phyloP scores from a whole-genome alignment of 1,140 invertebrate genomes.

The Cydia pomonella region DNA sequence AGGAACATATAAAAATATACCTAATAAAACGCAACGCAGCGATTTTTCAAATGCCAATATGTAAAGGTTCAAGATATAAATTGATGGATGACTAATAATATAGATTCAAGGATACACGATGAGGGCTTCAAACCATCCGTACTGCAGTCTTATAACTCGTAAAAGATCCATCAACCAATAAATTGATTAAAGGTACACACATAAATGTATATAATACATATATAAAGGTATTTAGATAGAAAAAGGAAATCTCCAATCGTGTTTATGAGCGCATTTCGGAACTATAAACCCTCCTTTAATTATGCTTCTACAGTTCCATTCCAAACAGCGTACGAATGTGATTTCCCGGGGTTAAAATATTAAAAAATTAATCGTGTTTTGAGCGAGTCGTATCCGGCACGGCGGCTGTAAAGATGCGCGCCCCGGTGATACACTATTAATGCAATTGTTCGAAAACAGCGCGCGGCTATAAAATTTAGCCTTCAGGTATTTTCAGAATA shows the following conservation, averaged over 20 bases:
- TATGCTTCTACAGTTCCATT: conserved; percentile 42
- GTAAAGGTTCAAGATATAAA: too few relatives aligned
- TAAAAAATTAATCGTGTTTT: conserved; percentile 72
- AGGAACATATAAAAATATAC: too few relatives aligned
- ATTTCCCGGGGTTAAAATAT: conserved; percentile 61
- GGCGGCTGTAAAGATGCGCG: conserved; percentile 63
- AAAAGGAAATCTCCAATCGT: conserved; percentile 1
- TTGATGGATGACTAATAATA: too few relatives aligned
- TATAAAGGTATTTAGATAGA: too few relatives aligned
- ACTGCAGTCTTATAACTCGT: too few relatives aligned
- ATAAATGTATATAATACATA: too few relatives aligned
- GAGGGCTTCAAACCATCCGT: too few relatives aligned
- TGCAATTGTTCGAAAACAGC: conserved; percentile 77
- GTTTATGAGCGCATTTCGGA: conserved; percentile 16
- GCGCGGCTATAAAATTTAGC: conserved; percentile 74
- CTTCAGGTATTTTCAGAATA: conserved; percentile 68
- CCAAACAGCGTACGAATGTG: conserved; percentile 44
- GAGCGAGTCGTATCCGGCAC: conserved; percentile 43
- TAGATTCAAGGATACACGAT: too few relatives aligned
- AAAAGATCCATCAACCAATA: too few relatives aligned
- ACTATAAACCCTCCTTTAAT: conserved; percentile 42
- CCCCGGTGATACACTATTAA: conserved; percentile 75
- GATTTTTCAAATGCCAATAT: too few relatives aligned
- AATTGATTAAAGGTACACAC: too few relatives aligned
- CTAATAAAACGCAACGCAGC: too few relatives aligned